Evolutionary conservation across 2,888 invertebrate species (phyloP).

Genomic region (Clepsis dumicolana): DNA sequence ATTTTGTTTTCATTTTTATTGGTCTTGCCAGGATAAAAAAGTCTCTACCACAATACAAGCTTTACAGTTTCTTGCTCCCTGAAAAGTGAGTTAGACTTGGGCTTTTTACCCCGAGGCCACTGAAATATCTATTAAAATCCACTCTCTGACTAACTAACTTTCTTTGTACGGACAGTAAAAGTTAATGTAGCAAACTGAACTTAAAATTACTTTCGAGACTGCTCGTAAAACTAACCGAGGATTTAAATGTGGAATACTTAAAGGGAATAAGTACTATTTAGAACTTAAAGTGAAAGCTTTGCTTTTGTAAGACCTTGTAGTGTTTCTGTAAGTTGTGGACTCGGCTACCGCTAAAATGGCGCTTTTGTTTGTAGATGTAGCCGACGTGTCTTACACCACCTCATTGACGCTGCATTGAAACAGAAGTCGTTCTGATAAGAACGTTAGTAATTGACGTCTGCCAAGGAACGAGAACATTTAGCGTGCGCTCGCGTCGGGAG

Average conservation of each 20-base stretch:
- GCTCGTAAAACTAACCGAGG: slow-evolving; percentile 26
- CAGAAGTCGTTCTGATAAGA: too few relatives aligned
- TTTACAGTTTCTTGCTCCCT: not conserved
- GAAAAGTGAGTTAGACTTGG: not conserved
- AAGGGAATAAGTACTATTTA: slow-evolving; percentile 24
- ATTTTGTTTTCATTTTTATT: too few relatives aligned
- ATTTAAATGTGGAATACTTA: slow-evolving; percentile 31
- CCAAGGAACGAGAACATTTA: too few relatives aligned
- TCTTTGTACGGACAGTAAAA: slow-evolving; percentile 37
- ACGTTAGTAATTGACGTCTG: too few relatives aligned
- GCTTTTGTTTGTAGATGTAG: too few relatives aligned
- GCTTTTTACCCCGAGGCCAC: not conserved
- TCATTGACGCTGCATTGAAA: too few relatives aligned
- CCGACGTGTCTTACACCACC: too few relatives aligned
- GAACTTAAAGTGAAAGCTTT: slow-evolving; percentile 16
- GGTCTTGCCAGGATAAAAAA: too few relatives aligned
- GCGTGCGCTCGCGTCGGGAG: too few relatives aligned
- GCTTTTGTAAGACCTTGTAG: not conserved
- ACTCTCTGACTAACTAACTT: slow-evolving; percentile 31
- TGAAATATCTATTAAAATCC: slow-evolving; percentile 32
- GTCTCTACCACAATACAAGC: not conserved
- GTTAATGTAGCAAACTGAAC: slow-evolving; percentile 42
- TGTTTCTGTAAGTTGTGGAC: not conserved
- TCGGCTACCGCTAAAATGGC: too few relatives aligned
- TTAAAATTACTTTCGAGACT: slow-evolving; percentile 34